Evolutionary conservation across 35 echinoderm and acorn worm genomes (phyloP).

Genomic region (Patiria miniata): DNA sequence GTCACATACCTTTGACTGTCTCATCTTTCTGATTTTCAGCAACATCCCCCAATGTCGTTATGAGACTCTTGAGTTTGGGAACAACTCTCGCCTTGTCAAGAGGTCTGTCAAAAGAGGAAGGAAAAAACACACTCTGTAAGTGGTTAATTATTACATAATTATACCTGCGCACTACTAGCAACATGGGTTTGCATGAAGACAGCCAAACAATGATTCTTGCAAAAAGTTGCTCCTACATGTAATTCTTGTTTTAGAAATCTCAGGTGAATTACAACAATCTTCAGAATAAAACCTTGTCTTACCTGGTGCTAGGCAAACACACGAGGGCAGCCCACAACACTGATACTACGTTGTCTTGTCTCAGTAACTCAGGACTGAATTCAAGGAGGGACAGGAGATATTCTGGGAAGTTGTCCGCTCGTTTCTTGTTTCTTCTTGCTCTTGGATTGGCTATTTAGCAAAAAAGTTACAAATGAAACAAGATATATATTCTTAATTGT

Average conservation of each 20-base stretch:
- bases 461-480: no score
- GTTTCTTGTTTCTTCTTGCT: slow-evolving; percentile 39
- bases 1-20: background rate
- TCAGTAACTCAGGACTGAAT: background rate
- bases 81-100: background rate
- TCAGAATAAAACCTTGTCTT: no score
- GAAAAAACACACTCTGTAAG: no score
- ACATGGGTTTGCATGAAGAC: no score
- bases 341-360: slow-evolving; percentile 3
- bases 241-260: no score
- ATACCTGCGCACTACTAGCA: no score
- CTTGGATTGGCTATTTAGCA: slow-evolving; percentile 1
- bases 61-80: background rate
- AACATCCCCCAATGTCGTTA: background rate
- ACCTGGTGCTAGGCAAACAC: slow-evolving; percentile 72
- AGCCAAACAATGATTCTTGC: no score
- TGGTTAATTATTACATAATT: no score
- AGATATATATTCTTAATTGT: no score
- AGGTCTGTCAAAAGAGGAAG: slow-evolving; percentile 4
- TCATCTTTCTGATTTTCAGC: background rate
- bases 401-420: slow-evolving; percentile 27
- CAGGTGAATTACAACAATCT: no score
- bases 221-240: no score
- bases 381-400: slow-evolving; percentile 35
- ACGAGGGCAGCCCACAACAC: slow-evolving; percentile 49